Evolutionary conservation across 1,140 invertebrate species (phyloP).

Genomic region (Diachasma alloeum): DNA sequence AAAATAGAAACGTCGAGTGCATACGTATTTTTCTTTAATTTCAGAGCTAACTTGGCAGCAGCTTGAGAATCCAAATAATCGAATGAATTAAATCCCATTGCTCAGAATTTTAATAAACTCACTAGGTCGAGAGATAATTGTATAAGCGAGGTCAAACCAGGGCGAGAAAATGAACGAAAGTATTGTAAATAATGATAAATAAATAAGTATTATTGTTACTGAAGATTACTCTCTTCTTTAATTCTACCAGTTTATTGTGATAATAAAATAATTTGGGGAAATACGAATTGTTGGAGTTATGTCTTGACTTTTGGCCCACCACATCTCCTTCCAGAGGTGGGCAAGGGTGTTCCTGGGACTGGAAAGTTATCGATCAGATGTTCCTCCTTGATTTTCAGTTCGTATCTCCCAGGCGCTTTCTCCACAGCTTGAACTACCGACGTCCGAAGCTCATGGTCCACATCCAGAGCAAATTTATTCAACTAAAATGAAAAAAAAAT

Average conservation of each 20-base stretch:
- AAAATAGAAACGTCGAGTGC: background rate
- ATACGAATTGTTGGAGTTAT: background rate
- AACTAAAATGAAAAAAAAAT: constrained; percentile 62
- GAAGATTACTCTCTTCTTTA: background rate
- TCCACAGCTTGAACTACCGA: constrained; percentile 72
- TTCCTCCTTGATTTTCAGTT: constrained; percentile 14
- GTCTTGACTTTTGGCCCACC: background rate
- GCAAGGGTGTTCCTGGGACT: constrained; percentile 12
- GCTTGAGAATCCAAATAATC: constrained; percentile 7
- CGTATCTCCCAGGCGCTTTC: constrained; percentile 69
- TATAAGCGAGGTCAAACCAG: background rate
- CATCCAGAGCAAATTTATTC: constrained; percentile 68
- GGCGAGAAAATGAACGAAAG: background rate
- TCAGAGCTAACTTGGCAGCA: background rate
- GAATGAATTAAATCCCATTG: background rate
- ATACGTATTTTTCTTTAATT: background rate
- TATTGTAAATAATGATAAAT: constrained; percentile 1
- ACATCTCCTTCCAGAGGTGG: constrained; percentile 8
- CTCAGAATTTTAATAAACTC: background rate
- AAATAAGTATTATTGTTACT: background rate
- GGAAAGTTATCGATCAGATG: constrained; percentile 23
- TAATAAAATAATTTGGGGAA: constrained; percentile 4
- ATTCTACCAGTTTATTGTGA: background rate
- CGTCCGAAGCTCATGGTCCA: constrained; percentile 72
- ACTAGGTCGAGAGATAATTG: background rate